phyloP scores from a whole-genome alignment of 2,797 vertebrate genomes.

The Onychomys arenicola region DNA sequence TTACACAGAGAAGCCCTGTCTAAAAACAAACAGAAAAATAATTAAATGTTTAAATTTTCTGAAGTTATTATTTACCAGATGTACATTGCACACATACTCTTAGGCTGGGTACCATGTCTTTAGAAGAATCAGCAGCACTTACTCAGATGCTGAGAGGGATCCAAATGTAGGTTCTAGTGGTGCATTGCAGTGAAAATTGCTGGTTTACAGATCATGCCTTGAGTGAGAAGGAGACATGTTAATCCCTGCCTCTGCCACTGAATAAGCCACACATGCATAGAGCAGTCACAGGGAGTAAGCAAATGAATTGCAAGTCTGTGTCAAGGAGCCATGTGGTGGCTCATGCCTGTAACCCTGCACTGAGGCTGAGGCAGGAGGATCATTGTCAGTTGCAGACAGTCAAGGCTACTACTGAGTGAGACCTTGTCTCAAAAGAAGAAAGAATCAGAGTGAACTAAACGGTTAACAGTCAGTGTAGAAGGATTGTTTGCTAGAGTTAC shows the following conservation, averaged over 20 bases:
- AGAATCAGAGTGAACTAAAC: slow-evolving; percentile 48
- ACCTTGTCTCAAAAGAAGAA: not conserved
- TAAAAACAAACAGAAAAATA: not conserved
- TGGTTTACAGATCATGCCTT: slow-evolving; percentile 13
- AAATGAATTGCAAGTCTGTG: slow-evolving; percentile 47
- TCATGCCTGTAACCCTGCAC: not conserved
- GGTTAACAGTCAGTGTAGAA: slow-evolving; percentile 27
- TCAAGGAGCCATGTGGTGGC: not conserved
- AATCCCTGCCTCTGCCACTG: not conserved
- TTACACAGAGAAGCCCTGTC: not conserved
- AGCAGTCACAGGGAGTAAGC: slow-evolving; percentile 36
- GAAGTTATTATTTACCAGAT: slow-evolving; percentile 49
- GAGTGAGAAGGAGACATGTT: slow-evolving; percentile 33
- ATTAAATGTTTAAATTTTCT: slow-evolving; percentile 26
- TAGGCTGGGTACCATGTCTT: not conserved
- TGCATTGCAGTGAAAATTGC: not conserved
- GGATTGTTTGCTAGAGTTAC: slow-evolving; percentile 44
- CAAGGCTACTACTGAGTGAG: not conserved
- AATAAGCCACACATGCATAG: slow-evolving; percentile 6
- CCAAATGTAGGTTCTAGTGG: slow-evolving; percentile 22
- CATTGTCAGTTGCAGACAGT: not conserved
- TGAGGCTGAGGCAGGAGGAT: not conserved
- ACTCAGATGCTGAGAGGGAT: slow-evolving; percentile 19
- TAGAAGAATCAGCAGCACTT: slow-evolving; percentile 38
- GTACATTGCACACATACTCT: slow-evolving; percentile 31